A percentile compares a stretch with the other conserved stretches of the same genome.
Conservation (phyloP, 2,888 invertebrate species). For the Aphidoletes aphidimyza region DNA sequence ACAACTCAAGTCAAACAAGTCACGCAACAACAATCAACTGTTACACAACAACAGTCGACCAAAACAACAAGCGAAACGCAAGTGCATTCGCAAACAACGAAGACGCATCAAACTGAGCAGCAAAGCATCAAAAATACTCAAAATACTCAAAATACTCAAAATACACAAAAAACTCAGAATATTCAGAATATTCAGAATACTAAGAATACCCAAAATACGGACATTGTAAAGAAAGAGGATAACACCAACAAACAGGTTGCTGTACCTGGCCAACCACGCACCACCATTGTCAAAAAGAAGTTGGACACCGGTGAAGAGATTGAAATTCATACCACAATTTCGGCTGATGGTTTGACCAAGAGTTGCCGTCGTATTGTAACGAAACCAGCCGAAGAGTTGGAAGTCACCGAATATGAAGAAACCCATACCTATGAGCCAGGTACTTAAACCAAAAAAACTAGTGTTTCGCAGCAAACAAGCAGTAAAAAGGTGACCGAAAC, state of each 20-base stretch:
- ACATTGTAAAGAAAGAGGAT: not conserved
- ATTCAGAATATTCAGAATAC: constrained; percentile 56
- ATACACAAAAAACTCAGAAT: not conserved
- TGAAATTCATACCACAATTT: constrained; percentile 63
- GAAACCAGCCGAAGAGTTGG: constrained; percentile 64
- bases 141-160: not conserved
- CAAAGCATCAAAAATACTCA: no score
- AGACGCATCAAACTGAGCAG: constrained; percentile 19
- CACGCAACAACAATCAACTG: constrained; percentile 63
- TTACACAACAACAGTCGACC: constrained; percentile 63
- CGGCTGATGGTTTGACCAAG: constrained; percentile 63
- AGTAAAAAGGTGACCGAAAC: constrained; percentile 47
- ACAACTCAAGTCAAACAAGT: constrained; percentile 59
- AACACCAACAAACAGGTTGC: not conserved
- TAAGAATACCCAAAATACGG: not conserved
- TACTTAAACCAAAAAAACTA: constrained; percentile 8
- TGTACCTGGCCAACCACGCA: constrained; percentile 5
- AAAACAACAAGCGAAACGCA: constrained; percentile 56
- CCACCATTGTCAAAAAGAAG: constrained; percentile 25
- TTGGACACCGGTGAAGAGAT: constrained; percentile 63
- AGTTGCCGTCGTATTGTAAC: constrained; percentile 60
- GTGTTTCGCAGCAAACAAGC: not conserved
- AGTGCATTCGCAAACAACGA: constrained; percentile 59
- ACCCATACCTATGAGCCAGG: constrained; percentile 54
- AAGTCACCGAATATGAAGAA: constrained; percentile 60